Conservation (phyloP, 2,888 invertebrate genomes). For the Anthrax anthrax region DNA sequence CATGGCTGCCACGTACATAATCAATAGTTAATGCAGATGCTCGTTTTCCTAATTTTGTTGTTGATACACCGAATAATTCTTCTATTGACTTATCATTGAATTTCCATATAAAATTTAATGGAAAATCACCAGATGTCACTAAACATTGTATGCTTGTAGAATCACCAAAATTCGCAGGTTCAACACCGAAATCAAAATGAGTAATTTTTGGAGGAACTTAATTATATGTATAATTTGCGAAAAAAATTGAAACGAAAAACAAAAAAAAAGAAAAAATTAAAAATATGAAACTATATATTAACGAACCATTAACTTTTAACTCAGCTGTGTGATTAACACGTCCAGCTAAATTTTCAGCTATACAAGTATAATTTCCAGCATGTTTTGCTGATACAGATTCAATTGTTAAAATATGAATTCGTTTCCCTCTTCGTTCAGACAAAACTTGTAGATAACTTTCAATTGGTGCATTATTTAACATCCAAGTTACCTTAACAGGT, state of each 20-base stretch:
- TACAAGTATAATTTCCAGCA: conserved; percentile 62
- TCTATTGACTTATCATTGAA: conserved; percentile 37
- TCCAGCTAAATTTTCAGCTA: conserved; percentile 60
- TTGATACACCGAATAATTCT: conserved; percentile 37
- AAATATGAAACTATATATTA: neutral
- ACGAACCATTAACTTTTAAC: conserved; percentile 56
- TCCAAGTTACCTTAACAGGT: conserved; percentile 46
- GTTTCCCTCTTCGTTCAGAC: conserved; percentile 34
- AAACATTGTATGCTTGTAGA: conserved; percentile 45
- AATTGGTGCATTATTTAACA: conserved; percentile 38
- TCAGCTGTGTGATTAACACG: conserved; percentile 50
- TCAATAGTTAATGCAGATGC: conserved; percentile 55
- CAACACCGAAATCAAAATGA: conserved; percentile 53
- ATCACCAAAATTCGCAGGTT: conserved; percentile 49
- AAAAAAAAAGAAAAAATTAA: neutral
- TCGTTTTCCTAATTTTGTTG: conserved; percentile 40
- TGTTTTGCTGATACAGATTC: conserved; percentile 53
- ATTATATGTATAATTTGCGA: neutral
- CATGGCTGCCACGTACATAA: conserved; percentile 49
- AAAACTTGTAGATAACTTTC: conserved; percentile 30
- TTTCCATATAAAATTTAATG: conserved; percentile 53
- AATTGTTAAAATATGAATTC: conserved; percentile 46
- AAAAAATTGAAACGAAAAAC: conserved; percentile 10
- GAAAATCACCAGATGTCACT: conserved; percentile 47
- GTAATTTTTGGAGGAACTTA: conserved; percentile 61